phyloP scores from a whole-genome alignment of 2,797 vertebrate genomes.

The Arrhamphus sclerolepis region DNA sequence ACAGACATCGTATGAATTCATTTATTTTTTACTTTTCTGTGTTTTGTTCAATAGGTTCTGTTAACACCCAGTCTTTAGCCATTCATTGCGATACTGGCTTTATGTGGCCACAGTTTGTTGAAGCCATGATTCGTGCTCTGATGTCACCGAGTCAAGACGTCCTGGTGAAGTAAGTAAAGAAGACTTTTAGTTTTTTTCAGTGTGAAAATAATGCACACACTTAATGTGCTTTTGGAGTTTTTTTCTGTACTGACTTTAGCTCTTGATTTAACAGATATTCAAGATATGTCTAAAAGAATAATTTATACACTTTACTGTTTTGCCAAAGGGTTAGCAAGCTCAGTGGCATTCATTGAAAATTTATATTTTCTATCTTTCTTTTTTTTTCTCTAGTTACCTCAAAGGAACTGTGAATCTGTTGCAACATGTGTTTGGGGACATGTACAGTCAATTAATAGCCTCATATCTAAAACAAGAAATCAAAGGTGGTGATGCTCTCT shows the following conservation, averaged over 20 bases:
- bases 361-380: conserved; percentile 3
- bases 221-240: neutral
- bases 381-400: conserved; percentile 64
- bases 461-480: conserved; percentile 38
- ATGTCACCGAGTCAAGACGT: conserved; percentile 52
- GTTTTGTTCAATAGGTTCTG: conserved; percentile 62
- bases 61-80: conserved; percentile 13
- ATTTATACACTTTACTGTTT: neutral
- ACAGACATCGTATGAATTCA: neutral
- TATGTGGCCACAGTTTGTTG: conserved; percentile 68
- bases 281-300: neutral
- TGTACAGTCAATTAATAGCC: conserved; percentile 24
- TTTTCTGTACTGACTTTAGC: neutral
- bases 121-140: conserved; percentile 41
- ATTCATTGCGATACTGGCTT: conserved; percentile 69
- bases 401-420: conserved; percentile 73
- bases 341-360: neutral
- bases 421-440: conserved; percentile 57
- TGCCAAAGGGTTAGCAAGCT: neutral
- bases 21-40: neutral
- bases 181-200: neutral
- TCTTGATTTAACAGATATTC: neutral
- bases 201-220: neutral
- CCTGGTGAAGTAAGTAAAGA: conserved; percentile 72
- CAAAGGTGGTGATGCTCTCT: conserved; percentile 45